A percentile compares a stretch with the other conserved stretches of the same genome.
Evolutionary conservation across 1,140 invertebrate genomes (phyloP).

Genomic region (Scylla paramamosain): DNA sequence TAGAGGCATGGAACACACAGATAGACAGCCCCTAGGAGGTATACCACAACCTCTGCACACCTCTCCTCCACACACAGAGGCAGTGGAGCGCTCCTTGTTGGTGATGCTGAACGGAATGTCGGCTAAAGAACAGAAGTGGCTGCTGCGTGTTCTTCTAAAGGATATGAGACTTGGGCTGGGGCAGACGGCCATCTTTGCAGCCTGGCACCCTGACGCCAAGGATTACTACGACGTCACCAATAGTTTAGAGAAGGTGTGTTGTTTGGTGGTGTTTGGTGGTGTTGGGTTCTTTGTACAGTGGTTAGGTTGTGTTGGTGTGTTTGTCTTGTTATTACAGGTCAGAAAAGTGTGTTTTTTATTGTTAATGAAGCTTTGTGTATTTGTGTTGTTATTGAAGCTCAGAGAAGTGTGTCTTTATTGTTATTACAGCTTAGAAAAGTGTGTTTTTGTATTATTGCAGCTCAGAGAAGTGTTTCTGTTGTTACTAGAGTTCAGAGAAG

Average conservation of each 20-base stretch:
- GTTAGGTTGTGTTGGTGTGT: not conserved
- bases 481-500: not conserved
- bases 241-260: conserved; percentile 85
- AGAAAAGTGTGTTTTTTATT: not conserved
- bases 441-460: not conserved
- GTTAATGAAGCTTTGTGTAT: not conserved
- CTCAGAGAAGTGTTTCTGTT: not conserved
- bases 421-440: too few relatives aligned
- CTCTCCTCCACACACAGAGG: conserved; percentile 78
- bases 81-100: conserved; percentile 82
- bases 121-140: conserved; percentile 92
- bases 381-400: not conserved
- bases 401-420: not conserved
- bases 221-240: conserved; percentile 88
- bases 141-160: conserved; percentile 93
- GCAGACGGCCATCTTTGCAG: conserved; percentile 85
- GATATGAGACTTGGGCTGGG: conserved; percentile 88
- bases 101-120: conserved; percentile 84
- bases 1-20: too few relatives aligned
- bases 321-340: not conserved
- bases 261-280: not conserved
- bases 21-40: too few relatives aligned
- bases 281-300: not conserved
- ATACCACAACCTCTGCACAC: too few relatives aligned
- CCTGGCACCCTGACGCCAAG: conserved; percentile 90